Conservation (phyloP, 2,797 vertebrate genomes). For the Spea hammondii region DNA sequence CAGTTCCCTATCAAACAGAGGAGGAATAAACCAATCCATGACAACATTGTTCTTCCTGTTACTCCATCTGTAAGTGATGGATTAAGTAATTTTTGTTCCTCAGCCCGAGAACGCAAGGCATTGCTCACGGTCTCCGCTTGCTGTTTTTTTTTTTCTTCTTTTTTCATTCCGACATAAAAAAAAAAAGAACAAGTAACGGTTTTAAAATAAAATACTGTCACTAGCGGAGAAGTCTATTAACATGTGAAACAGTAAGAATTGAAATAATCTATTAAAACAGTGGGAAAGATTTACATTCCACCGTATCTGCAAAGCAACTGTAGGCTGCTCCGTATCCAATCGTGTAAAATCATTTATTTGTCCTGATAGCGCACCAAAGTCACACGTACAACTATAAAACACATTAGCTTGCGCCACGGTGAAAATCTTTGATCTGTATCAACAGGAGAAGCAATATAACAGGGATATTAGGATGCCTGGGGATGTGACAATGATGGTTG, state of each 20-base stretch:
- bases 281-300: conserved; percentile 49
- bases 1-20: conserved; percentile 42
- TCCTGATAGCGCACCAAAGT: conserved; percentile 49
- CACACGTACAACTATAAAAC: conserved; percentile 31
- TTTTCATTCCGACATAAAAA: neutral
- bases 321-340: conserved; percentile 44
- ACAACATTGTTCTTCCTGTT: conserved; percentile 23
- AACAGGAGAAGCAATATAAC: conserved; percentile 36
- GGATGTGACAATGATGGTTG: conserved; percentile 16
- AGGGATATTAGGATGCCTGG: conserved; percentile 34
- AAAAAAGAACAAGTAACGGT: conserved; percentile 22
- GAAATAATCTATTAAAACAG: conserved; percentile 49
- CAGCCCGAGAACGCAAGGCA: conserved; percentile 37
- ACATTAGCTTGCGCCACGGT: conserved; percentile 37
- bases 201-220: conserved; percentile 47
- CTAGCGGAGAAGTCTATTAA: conserved; percentile 43
- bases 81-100: conserved; percentile 52
- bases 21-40: conserved; percentile 29
- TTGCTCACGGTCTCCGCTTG: conserved; percentile 41
- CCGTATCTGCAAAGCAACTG: conserved; percentile 47
- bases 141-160: conserved; percentile 41
- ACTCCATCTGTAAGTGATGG: conserved; percentile 29
- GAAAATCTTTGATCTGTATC: conserved; percentile 47
- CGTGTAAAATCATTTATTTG: conserved; percentile 51
- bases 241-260: conserved; percentile 44